A percentile compares a stretch with the other conserved stretches of the same genome.
phyloP scores from a whole-genome alignment of 2,113 vertebrate species.

The Albula goreensis region DNA sequence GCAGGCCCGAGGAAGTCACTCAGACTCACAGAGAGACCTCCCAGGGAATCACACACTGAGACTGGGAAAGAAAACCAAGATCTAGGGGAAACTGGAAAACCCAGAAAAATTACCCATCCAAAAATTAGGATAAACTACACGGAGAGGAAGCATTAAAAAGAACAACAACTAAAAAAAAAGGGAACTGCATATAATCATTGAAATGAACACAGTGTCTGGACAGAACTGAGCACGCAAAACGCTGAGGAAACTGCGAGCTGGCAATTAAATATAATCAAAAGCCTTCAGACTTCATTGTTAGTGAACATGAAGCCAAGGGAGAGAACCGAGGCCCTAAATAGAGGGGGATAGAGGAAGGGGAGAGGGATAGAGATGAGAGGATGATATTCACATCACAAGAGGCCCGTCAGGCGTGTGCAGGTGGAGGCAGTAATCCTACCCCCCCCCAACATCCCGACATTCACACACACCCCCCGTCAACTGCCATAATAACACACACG shows the following conservation, averaged over 20 bases:
- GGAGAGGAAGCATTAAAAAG: not conserved
- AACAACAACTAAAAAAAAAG: not conserved
- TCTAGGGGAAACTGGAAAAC: not conserved
- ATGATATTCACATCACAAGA: no score
- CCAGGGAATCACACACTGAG: not conserved
- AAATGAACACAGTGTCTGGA: not conserved
- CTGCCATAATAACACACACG: constrained; percentile 72
- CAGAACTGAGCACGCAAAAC: not conserved
- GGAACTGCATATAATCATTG: not conserved
- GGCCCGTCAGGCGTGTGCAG: constrained; percentile 63
- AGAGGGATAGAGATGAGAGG: not conserved
- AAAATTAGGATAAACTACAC: not conserved
- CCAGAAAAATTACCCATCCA: not conserved
- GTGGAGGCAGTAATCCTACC: constrained; percentile 69
- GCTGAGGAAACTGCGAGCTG: not conserved
- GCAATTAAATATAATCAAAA: not conserved
- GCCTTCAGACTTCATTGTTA: not conserved
- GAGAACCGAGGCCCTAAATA: not conserved
- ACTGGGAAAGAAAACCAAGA: not conserved
- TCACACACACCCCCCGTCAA: constrained; percentile 54
- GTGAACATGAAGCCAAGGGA: not conserved
- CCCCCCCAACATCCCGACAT: constrained; percentile 49
- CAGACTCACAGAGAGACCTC: not conserved
- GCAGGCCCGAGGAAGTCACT: not conserved
- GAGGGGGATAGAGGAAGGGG: not conserved